phyloP scores from a whole-genome alignment of 2,797 vertebrate genomes.

The Parauchenoglanis ngamensis region DNA sequence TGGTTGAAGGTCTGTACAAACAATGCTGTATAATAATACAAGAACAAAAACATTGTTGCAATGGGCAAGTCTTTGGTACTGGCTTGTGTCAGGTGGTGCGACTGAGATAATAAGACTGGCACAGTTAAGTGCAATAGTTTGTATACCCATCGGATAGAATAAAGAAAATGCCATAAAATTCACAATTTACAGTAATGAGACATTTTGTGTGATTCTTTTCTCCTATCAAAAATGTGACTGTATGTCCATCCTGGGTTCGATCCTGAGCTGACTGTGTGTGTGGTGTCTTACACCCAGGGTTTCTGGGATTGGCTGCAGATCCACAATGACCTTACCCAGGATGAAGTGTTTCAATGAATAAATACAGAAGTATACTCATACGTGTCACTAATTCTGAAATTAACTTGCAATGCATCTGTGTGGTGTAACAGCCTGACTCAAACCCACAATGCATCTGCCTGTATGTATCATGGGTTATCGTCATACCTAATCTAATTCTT shows the following conservation, averaged over 20 bases:
- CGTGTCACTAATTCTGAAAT: neutral
- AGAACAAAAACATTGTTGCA: neutral
- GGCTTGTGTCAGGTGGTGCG: neutral
- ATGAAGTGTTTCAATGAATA: neutral
- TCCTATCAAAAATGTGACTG: neutral
- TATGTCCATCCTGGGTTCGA: neutral
- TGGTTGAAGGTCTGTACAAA: neutral
- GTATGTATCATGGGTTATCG: neutral
- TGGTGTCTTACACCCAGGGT: neutral
- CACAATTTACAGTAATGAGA: neutral
- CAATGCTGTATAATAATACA: conserved; percentile 6
- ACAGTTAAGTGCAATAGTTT: neutral
- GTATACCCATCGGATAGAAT: neutral
- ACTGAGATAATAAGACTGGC: neutral
- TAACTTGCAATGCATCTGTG: neutral
- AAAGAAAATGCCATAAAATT: neutral
- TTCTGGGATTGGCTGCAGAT: neutral
- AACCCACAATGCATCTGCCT: neutral
- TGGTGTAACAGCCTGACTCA: neutral
- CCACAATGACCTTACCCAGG: neutral
- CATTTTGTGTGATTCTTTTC: neutral
- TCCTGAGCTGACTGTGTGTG: neutral
- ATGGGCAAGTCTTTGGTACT: neutral
- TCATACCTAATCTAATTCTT: neutral
- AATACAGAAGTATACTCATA: neutral